Evolutionary conservation across 1,140 invertebrate genomes (phyloP).

Genomic region (Lutraria rhynchaena): DNA sequence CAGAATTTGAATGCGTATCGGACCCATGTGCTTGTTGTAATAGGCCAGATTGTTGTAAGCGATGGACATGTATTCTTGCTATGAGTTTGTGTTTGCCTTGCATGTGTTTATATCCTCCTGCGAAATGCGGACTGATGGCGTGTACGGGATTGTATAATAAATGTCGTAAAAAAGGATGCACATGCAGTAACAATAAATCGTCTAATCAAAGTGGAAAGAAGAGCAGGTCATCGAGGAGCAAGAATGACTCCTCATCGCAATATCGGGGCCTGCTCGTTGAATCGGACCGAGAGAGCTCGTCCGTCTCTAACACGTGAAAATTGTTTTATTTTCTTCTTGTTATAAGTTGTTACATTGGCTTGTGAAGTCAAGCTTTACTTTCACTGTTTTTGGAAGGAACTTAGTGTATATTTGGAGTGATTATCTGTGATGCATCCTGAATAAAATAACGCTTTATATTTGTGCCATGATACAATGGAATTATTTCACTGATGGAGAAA

Average conservation of each 20-base stretch:
- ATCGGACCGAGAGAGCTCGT: conserved; percentile 53
- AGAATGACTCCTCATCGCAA: conserved; percentile 48
- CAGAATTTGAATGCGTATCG: conserved; percentile 87
- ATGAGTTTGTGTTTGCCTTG: conserved; percentile 91
- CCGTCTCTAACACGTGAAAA: conserved; percentile 46
- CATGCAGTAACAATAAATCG: conserved; percentile 65
- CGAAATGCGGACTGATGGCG: conserved; percentile 89
- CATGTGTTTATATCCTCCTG: conserved; percentile 95
- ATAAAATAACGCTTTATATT: conserved; percentile 20
- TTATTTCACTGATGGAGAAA: too few species aligned
- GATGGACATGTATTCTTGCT: conserved; percentile 93
- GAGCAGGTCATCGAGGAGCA: conserved; percentile 54
- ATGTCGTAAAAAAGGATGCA: conserved; percentile 88
- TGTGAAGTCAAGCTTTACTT: conserved; percentile 21
- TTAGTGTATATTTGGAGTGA: conserved; percentile 15
- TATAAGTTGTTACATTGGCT: conserved; percentile 20
- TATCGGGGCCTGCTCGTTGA: conserved; percentile 53
- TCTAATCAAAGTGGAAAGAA: conserved; percentile 58
- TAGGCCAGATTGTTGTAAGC: conserved; percentile 86
- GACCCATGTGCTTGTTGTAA: conserved; percentile 91
- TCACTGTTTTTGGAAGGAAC: conserved; percentile 11
- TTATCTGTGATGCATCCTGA: conserved; percentile 33
- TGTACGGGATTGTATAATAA: conserved; percentile 92
- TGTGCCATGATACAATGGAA: conserved; percentile 24
- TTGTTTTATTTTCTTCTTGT: conserved; percentile 25